Base-by-base conservation (phyloP, 2,113 vertebrate species). In the Phodopus roborovskii region DNA sequence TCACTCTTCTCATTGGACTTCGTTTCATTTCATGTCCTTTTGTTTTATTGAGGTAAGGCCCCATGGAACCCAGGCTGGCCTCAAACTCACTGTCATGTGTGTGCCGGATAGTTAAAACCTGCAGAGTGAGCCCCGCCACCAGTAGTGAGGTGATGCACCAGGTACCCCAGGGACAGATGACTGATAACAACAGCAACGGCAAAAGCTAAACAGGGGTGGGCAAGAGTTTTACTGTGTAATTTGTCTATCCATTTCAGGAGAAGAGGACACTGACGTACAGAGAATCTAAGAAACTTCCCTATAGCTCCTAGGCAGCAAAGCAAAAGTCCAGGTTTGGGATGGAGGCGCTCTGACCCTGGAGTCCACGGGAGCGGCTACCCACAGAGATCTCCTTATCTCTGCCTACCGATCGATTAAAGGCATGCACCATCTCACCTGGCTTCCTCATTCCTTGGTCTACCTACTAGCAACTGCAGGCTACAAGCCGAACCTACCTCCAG, bases 1-100 rank as follows among this genome's bases (percentile, higher is more conserved):
- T 1, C 50, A 75, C 42, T 94, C 73, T 42, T 42, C 42, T 86
- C 62, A 20, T 83, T 83, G 30, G 70, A 39, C 3, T 74, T 73
- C 85, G 66, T 60, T 93, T 92, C 94, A 75, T 88, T 92, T 92
- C 50, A 48, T 73, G 45, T 64, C 36, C 30, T 58, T 82, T 56
- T 19, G 3, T 62, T 64, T 45, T 45, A 2, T 84, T 64, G 64
- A 50, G 45, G 26, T 70, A 45, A 45, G 60, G 42, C 28, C 9
- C 6, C 64, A 36, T 68, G 45, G 33, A 68, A 33, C 83, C 62
- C 62, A 68, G 82, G 82, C 60, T 66, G 20, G 30, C 42, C 83
- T 86, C 64, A 50, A 45, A 68, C 64, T 68, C 64, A n/a, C 33
- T 36, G 28, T 66, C 20, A 1, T 10, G 74, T 24, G n/a, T 24